These are phyloP conservation scores for Euplexia lucipara DNA, from an alignment of 2,888 invertebrate genomes.

Conservation along the genomic window DNA sequence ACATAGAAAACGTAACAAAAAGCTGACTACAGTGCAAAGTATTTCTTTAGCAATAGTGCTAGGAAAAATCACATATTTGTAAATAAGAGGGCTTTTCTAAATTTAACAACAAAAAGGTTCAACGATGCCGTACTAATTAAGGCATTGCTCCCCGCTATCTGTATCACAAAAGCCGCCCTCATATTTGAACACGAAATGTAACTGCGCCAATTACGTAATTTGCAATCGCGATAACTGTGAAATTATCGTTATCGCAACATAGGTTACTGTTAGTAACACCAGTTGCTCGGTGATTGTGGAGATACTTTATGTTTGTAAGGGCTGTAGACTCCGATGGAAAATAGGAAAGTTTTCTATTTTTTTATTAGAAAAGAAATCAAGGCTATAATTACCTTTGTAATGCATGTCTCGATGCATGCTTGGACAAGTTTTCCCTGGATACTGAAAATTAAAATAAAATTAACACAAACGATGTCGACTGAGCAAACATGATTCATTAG, in stretches of 20 bases:
- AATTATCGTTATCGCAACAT: constrained; percentile 64
- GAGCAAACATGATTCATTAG: constrained; percentile 55
- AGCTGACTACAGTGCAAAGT: neutral
- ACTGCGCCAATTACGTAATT: constrained; percentile 62
- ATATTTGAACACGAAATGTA: constrained; percentile 60
- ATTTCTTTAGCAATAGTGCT: neutral
- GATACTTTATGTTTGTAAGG: constrained; percentile 50
- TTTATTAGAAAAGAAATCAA: constrained; percentile 9
- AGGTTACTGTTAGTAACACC: constrained; percentile 61
- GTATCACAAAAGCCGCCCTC: constrained; percentile 48
- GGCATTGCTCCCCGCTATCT: constrained; percentile 16
- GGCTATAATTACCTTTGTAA: constrained; percentile 94
- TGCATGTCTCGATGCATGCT: constrained; percentile 98
- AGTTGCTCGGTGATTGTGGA: constrained; percentile 58
- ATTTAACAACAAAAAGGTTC: neutral
- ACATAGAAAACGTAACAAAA: no score
- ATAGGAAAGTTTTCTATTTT: constrained; percentile 13
- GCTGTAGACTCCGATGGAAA: constrained; percentile 35
- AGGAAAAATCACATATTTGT: neutral
- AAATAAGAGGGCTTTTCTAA: neutral
- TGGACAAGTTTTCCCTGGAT: constrained; percentile 96
- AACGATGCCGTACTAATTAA: neutral
- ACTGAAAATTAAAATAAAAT: constrained; percentile 83
- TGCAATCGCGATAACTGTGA: constrained; percentile 60
- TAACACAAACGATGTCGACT: constrained; percentile 49